Conservation (phyloP, 2,797 vertebrate species). For the Esox masquinongy region DNA sequence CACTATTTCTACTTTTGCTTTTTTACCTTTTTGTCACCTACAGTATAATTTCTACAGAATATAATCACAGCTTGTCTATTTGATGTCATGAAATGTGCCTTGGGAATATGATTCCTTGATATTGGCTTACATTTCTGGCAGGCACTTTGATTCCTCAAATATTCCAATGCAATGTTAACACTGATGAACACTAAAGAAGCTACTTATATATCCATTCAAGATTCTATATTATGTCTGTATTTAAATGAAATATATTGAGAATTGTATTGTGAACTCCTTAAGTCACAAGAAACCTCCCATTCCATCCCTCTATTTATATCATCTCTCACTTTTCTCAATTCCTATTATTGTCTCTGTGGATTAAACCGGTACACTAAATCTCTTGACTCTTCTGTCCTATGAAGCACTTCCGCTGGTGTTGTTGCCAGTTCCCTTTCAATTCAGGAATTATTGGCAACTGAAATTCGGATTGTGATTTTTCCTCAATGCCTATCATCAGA, state of each 20-base stretch:
- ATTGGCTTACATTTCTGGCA: constrained; percentile 34
- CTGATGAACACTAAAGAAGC: constrained; percentile 38
- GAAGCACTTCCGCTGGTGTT: background rate
- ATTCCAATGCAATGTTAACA: constrained; percentile 39
- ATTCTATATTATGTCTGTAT: constrained; percentile 47
- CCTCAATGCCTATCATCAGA: too few relatives aligned
- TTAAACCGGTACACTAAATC: constrained; percentile 60
- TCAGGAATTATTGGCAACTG: too few relatives aligned
- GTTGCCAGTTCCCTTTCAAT: too few relatives aligned
- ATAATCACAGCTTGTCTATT: constrained; percentile 66
- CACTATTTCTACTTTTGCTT: constrained; percentile 47
- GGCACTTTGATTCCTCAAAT: constrained; percentile 28
- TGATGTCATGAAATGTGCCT: constrained; percentile 53
- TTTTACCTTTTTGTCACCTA: constrained; percentile 34
- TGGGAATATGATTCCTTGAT: constrained; percentile 30
- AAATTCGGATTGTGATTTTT: too few relatives aligned
- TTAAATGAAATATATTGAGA: constrained; percentile 61
- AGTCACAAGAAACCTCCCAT: background rate
- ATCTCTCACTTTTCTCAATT: constrained; percentile 36
- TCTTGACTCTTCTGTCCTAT: constrained; percentile 23
- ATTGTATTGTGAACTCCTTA: constrained; percentile 22
- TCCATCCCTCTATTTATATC: constrained; percentile 57
- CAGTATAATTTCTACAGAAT: constrained; percentile 41
- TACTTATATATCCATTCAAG: constrained; percentile 32
- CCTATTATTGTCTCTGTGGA: constrained; percentile 52